Percentiles rank a stretch among this genome's conserved stretches.
Conservation (phyloP, 2,113 vertebrate genomes). For the Calidris pugnax region DNA sequence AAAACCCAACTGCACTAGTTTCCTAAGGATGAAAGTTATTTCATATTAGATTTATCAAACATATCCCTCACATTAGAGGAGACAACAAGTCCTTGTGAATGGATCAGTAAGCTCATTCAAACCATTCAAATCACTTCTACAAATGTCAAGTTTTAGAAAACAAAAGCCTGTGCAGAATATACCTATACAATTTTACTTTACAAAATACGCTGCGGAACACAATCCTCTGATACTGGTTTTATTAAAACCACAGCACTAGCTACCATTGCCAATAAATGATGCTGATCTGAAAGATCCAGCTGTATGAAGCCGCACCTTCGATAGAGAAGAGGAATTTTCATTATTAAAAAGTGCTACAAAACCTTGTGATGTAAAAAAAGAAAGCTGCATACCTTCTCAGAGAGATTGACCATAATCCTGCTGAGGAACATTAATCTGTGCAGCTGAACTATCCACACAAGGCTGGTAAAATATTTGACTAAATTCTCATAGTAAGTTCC, state of each 20-base stretch:
- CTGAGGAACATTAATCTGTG: not conserved
- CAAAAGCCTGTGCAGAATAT: not conserved
- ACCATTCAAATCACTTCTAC: slow-evolving; percentile 30
- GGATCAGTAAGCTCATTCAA: slow-evolving; percentile 1
- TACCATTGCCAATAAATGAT: not conserved
- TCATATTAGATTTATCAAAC: not conserved
- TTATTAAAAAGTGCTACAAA: not conserved
- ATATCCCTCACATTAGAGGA: not conserved
- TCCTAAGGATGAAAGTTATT: not conserved
- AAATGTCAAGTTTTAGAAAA: slow-evolving; percentile 44
- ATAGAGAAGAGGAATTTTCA: not conserved
- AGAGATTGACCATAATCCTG: not conserved
- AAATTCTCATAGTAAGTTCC: slow-evolving; percentile 28
- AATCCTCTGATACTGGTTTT: slow-evolving; percentile 2
- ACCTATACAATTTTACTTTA: not conserved
- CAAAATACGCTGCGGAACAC: not conserved
- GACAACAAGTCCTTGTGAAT: not conserved
- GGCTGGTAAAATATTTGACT: slow-evolving; percentile 40
- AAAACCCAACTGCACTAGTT: not conserved
- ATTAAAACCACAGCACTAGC: slow-evolving; percentile 8
- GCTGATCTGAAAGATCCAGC: not conserved
- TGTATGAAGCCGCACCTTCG: not conserved
- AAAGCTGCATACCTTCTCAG: not conserved
- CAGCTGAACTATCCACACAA: not conserved
- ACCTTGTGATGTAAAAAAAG: not conserved